These are phyloP conservation scores for Hermodice carunculata DNA, from an alignment of 2,888 invertebrate species.

Conservation along the genomic window DNA sequence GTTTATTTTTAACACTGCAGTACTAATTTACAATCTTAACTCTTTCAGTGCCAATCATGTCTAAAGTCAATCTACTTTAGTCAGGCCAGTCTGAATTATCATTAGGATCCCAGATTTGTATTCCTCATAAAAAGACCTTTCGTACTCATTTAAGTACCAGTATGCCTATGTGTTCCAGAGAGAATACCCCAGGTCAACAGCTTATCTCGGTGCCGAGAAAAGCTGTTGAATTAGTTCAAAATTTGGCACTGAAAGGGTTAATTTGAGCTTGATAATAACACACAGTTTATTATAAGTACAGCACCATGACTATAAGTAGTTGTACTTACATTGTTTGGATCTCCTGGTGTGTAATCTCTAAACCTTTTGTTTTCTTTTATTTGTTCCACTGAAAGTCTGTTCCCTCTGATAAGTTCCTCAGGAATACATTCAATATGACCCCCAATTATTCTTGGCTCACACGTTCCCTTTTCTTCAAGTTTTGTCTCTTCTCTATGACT, in stretches of 20 bases:
- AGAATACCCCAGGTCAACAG: no score
- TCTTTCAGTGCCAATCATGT: no score
- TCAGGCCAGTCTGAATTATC: no score
- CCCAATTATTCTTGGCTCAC: background rate
- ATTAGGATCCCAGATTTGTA: no score
- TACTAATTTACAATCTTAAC: no score
- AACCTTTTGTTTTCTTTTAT: conserved; percentile 54
- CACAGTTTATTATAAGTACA: background rate
- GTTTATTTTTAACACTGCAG: no score
- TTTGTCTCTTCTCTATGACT: no score
- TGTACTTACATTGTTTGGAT: conserved; percentile 52
- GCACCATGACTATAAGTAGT: background rate
- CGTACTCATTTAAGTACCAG: no score
- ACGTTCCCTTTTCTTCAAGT: background rate
- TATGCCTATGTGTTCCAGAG: no score
- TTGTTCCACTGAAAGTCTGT: conserved; percentile 51
- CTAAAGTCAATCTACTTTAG: no score
- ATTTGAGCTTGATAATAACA: background rate
- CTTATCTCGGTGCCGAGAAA: no score
- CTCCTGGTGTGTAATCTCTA: conserved; percentile 54
- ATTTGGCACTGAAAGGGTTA: background rate
- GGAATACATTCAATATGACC: conserved; percentile 43
- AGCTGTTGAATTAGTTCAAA: background rate
- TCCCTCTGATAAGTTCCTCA: conserved; percentile 46
- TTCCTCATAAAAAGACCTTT: no score